A percentile compares a stretch with the other conserved stretches of the same genome.
Evolutionary conservation across 2,113 vertebrate species (phyloP).

Genomic region (Salvelinus alpinus): DNA sequence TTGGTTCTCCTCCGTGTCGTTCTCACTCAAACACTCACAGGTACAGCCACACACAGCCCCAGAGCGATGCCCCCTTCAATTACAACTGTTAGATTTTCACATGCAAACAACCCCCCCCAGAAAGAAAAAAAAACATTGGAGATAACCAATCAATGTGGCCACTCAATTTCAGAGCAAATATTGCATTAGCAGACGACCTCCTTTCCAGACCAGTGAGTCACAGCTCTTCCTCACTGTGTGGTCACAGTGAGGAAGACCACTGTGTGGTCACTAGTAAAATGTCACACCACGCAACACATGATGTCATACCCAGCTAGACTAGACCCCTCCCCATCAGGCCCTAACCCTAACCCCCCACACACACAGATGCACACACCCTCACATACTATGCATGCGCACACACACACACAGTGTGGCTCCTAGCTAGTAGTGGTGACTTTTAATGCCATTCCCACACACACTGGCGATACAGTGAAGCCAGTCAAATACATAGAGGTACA

Average conservation of each 20-base stretch:
- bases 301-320: constrained; percentile 1
- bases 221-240: too few relatives aligned
- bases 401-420: background rate
- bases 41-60: too few relatives aligned
- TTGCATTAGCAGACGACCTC: too few relatives aligned
- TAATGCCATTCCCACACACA: background rate
- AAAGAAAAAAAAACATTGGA: too few relatives aligned
- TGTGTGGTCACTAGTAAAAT: background rate
- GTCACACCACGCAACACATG: background rate
- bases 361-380: background rate
- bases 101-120: too few relatives aligned
- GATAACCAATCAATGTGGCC: too few relatives aligned
- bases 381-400: background rate
- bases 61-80: too few relatives aligned
- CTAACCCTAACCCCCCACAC: background rate
- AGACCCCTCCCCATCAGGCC: background rate
- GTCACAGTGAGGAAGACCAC: background rate
- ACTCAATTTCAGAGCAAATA: too few relatives aligned
- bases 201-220: too few relatives aligned
- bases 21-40: too few relatives aligned
- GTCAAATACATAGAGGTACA: background rate
- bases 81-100: too few relatives aligned
- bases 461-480: background rate
- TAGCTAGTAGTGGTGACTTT: background rate
- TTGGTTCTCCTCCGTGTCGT: too few relatives aligned